These are phyloP conservation scores for Petromus typicus DNA, from an alignment of 2,113 vertebrate species.

Conservation along the genomic window DNA sequence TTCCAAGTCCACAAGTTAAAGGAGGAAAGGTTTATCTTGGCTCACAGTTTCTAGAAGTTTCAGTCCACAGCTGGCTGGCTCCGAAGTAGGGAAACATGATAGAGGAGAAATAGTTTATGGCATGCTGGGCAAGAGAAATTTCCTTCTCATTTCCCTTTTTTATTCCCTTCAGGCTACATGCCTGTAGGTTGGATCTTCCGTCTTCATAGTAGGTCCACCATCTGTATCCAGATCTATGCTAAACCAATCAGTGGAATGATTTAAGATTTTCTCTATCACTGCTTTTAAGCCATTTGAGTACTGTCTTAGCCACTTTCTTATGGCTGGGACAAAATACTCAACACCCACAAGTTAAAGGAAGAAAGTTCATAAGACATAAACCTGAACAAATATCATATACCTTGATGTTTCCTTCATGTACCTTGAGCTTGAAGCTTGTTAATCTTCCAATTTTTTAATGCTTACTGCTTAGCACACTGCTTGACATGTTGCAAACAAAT, in stretches of 20 bases:
- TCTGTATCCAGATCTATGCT: neutral
- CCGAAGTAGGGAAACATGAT: neutral
- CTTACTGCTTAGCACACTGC: neutral
- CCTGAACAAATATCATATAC: neutral
- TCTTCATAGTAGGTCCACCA: too few species aligned
- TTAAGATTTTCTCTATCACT: constrained; percentile 7
- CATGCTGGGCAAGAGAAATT: neutral
- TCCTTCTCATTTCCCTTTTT: neutral
- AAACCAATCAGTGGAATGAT: neutral
- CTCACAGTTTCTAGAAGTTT: neutral
- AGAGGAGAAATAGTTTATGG: too few species aligned
- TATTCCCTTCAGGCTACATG: neutral
- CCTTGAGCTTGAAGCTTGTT: neutral
- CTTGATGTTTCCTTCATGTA: neutral
- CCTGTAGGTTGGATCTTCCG: too few species aligned
- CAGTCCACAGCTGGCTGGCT: neutral
- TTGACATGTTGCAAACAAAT: neutral
- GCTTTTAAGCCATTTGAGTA: constrained; percentile 9
- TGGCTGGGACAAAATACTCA: neutral
- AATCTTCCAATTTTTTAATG: neutral
- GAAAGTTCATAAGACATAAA: neutral
- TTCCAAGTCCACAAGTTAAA: neutral
- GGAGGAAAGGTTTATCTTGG: neutral
- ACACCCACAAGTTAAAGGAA: neutral
- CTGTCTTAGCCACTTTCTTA: neutral